phyloP scores from a whole-genome alignment of 2,888 invertebrate species.

The Branchipolynoe longqiensis region DNA sequence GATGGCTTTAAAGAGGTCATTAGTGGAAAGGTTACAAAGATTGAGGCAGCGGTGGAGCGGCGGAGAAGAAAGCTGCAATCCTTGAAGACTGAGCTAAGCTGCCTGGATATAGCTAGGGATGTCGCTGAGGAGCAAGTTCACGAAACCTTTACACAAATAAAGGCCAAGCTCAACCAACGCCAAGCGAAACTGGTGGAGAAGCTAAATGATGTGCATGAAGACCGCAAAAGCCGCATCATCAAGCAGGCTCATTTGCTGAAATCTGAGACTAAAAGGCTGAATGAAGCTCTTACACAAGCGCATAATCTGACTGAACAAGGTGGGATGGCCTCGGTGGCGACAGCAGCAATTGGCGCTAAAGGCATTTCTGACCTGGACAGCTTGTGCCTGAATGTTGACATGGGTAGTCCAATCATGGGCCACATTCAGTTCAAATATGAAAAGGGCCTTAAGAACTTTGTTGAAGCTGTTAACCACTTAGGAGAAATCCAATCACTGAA shows the following conservation, averaged over 20 bases:
- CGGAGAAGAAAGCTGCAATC: neutral
- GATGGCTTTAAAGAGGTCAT: conserved; percentile 29
- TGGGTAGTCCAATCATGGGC: neutral
- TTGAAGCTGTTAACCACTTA: conserved; percentile 3
- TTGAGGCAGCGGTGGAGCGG: conserved; percentile 2
- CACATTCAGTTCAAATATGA: conserved; percentile 38
- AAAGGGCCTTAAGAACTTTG: conserved; percentile 33
- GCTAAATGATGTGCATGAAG: conserved; percentile 5
- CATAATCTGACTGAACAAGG: neutral
- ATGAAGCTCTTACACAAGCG: neutral
- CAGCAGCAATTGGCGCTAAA: conserved; percentile 13
- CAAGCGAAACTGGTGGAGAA: conserved; percentile 11
- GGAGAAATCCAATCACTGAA: neutral
- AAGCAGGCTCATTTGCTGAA: conserved; percentile 43
- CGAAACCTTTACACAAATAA: conserved; percentile 54
- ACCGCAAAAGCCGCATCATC: conserved; percentile 29
- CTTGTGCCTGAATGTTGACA: conserved; percentile 9
- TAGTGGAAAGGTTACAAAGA: neutral
- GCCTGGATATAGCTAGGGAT: conserved; percentile 46
- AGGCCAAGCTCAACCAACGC: conserved; percentile 46
- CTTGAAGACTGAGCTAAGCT: conserved; percentile 48
- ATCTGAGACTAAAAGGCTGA: conserved; percentile 21
- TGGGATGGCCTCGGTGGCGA: neutral
- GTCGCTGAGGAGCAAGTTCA: conserved; percentile 7
- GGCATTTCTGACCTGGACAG: neutral